Base-by-base conservation (phyloP, 2,113 vertebrate genomes). In the Lophochroa leadbeateri region DNA sequence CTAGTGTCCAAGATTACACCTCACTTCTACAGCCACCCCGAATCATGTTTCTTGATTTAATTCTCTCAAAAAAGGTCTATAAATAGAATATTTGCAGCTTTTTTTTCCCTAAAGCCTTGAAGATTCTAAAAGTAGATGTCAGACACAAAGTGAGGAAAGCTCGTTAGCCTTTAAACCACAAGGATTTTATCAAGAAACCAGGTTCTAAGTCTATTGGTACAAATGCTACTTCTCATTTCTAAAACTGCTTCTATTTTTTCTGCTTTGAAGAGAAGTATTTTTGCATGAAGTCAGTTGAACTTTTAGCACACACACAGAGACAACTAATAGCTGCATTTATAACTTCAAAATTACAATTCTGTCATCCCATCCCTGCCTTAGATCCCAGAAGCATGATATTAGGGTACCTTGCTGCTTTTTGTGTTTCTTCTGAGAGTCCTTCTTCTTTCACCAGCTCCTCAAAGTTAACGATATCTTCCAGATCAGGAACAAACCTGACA, bases 391-490 rank as follows among this genome's bases (percentile, higher is more conserved):
- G 43, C 10, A 49, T 39, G 39, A 39, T 55, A 49, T 41, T 33
- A 52, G 3, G 39, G 81, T 98, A 99, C 99, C 99, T 98, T 50
- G 99, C 99, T 90, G 99, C 98, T 98, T 97, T 99, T 88, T 98
- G 98, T 4, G 99, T 99, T 97, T 99, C 99, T 96, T 99, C 99
- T 15, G 99, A 98, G 43, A 99, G 98, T 13, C 98, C 98, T 97
- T 99, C 99, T 97, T 99, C 99, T 97, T 99, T 99, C 84, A 99
- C 99, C 84, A 99, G 97, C 97, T 99, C 99, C 97, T 99, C 99
- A 97, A 99, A 99, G 97, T 99, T 99, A 52, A 99, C 99, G 17
- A 99, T 99, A 94, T 99, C 99, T 98, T 99, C 99, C 95, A 99
- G 98, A 97, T 99, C 99, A 31, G 99, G 99, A 93, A 99, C 99